phyloP scores from a whole-genome alignment of 2,888 invertebrate genomes.

The Epirrita christyi region DNA sequence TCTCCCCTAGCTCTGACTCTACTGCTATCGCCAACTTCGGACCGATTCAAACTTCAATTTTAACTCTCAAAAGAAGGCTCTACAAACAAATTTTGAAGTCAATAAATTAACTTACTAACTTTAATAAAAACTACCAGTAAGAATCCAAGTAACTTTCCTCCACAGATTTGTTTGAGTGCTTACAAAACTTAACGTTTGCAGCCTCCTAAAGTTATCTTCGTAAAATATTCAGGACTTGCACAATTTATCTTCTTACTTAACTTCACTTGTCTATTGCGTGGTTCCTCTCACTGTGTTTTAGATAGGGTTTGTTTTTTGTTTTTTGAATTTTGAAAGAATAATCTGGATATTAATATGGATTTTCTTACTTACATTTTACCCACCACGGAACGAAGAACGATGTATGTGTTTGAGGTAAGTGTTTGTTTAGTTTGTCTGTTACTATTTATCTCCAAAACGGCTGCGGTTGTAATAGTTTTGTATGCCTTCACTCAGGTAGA shows the following conservation, averaged over 20 bases:
- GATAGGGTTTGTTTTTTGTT: too few relatives aligned
- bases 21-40: background rate
- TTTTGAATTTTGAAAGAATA: background rate
- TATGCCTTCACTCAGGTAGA: too few relatives aligned
- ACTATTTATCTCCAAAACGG: too few relatives aligned
- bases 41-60: constrained; percentile 1
- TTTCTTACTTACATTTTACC: too few relatives aligned
- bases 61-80: background rate
- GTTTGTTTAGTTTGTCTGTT: too few relatives aligned
- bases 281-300: background rate
- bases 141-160: constrained; percentile 7
- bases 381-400: too few relatives aligned
- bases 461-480: too few relatives aligned
- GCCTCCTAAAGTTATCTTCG: constrained; percentile 9
- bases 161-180: constrained; percentile 23
- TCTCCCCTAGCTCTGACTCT: too few relatives aligned
- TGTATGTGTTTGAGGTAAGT: too few relatives aligned
- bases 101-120: constrained; percentile 15
- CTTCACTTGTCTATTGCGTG: background rate
- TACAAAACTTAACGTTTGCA: constrained; percentile 12
- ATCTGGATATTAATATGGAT: too few relatives aligned
- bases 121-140: constrained; percentile 6
- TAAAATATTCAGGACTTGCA: constrained; percentile 16
- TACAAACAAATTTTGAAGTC: constrained; percentile 21
- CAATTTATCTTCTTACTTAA: constrained; percentile 4